phyloP scores from a whole-genome alignment of 2,113 vertebrate genomes.

The Tetrax tetrax region DNA sequence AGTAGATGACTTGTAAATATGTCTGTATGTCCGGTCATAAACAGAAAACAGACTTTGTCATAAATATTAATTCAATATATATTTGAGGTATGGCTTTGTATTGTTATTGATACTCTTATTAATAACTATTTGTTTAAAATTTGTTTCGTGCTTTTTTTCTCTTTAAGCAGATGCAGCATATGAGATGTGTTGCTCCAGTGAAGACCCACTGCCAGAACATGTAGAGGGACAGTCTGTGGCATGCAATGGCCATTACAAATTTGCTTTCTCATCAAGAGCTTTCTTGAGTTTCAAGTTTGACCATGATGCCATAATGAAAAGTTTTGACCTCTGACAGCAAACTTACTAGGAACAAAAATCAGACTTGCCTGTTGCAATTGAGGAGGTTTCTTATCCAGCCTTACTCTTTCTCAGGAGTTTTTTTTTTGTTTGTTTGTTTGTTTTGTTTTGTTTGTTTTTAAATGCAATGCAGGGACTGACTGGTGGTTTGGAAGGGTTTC shows the following conservation, averaged over 20 bases:
- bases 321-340: conserved; percentile 86
- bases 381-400: conserved; percentile 71
- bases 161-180: conserved; percentile 68
- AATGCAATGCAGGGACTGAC: conserved; percentile 74
- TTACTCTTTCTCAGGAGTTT: conserved; percentile 81
- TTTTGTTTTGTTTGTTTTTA: conserved; percentile 30
- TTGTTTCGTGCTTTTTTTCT: not conserved
- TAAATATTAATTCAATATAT: not conserved
- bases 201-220: conserved; percentile 72
- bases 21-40: too few relatives aligned
- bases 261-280: conserved; percentile 84
- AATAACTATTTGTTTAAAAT: not conserved
- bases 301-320: conserved; percentile 93
- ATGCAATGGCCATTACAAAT: conserved; percentile 79
- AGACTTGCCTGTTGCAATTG: conserved; percentile 53
- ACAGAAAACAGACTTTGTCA: not conserved
- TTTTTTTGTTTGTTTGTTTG: not conserved
- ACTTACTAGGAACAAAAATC: not conserved
- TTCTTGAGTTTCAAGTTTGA: conserved; percentile 96
- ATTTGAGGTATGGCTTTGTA: not conserved
- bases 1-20: not conserved
- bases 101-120: not conserved
- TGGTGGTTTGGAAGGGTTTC: conserved; percentile 67
- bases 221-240: conserved; percentile 64
- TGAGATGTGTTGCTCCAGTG: conserved; percentile 74